Evolutionary conservation across 2,113 vertebrate species (phyloP).

Genomic region (Gallinago jamesoni): DNA sequence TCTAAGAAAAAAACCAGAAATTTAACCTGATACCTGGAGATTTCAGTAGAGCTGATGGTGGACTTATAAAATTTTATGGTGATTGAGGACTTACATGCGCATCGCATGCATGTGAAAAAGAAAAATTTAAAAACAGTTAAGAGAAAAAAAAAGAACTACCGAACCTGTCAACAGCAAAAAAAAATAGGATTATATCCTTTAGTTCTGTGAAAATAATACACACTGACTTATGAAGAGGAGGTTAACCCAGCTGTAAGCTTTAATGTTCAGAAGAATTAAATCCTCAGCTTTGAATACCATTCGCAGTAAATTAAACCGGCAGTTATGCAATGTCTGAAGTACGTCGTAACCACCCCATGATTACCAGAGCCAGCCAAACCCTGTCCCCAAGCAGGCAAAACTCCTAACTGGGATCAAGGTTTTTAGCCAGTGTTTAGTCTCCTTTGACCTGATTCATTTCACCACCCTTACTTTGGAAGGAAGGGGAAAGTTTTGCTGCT

Average conservation of each 20-base stretch:
- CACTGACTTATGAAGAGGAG: not conserved
- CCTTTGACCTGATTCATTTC: conserved; percentile 33
- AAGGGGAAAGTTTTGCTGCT: not conserved
- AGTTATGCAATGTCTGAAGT: conserved; percentile 43
- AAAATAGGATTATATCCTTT: not conserved
- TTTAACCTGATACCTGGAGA: not conserved
- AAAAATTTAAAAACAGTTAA: not conserved
- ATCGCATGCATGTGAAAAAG: not conserved
- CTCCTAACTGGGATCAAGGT: conserved; percentile 12
- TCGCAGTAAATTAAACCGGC: not conserved
- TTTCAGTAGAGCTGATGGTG: not conserved
- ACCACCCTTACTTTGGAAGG: not conserved
- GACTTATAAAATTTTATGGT: not conserved
- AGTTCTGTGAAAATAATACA: not conserved
- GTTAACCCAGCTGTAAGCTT: conserved; percentile 7
- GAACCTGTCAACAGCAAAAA: not conserved
- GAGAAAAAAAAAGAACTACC: not conserved
- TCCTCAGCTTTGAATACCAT: not conserved
- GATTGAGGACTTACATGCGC: not conserved
- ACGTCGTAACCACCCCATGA: not conserved
- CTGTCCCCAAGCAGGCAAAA: conserved; percentile 3
- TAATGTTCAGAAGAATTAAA: conserved; percentile 28
- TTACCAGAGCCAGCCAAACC: not conserved
- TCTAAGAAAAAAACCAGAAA: not conserved
- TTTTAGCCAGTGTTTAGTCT: conserved; percentile 10